Percentiles rank a stretch among this genome's conserved stretches.
Evolutionary conservation across 92 coral and sea anemone species (phyloP).

Genomic region (Umimayanthus chanpuru): DNA sequence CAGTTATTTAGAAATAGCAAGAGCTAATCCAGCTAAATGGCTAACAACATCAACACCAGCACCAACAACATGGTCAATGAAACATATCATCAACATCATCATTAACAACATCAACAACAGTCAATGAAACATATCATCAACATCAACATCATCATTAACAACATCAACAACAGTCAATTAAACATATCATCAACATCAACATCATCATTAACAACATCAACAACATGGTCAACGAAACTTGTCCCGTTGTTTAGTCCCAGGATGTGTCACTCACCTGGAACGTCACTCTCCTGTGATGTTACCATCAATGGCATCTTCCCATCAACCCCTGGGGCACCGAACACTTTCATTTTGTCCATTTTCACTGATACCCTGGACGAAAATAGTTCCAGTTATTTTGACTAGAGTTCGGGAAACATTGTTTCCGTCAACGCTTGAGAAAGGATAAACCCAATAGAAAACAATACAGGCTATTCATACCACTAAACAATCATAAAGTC

Average conservation of each 20-base stretch:
- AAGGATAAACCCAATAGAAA: neutral
- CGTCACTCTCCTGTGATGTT: slow-evolving; percentile 70
- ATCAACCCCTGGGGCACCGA: slow-evolving; percentile 66
- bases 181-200: too few species aligned
- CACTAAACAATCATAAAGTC: neutral
- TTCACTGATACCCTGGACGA: slow-evolving; percentile 72
- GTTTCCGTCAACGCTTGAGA: neutral
- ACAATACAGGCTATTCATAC: neutral
- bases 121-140: too few species aligned
- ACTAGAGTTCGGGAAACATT: neutral
- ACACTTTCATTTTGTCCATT: slow-evolving; percentile 83
- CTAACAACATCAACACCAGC: too few species aligned
- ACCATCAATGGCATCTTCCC: slow-evolving; percentile 85
- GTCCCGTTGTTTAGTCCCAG: neutral
- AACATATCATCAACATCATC: too few species aligned
- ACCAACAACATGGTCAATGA: too few species aligned
- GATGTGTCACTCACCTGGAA: slow-evolving; percentile 48
- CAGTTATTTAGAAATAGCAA: too few species aligned
- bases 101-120: too few species aligned
- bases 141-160: too few species aligned
- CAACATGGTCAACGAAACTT: neutral
- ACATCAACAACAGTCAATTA: too few species aligned
- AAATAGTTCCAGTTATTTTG: neutral
- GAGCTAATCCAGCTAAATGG: too few species aligned
- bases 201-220: too few species aligned